Percentiles rank a stretch among this genome's conserved stretches.
phyloP scores from a whole-genome alignment of 2,888 invertebrate species.

The Priocnemis perturbator region DNA sequence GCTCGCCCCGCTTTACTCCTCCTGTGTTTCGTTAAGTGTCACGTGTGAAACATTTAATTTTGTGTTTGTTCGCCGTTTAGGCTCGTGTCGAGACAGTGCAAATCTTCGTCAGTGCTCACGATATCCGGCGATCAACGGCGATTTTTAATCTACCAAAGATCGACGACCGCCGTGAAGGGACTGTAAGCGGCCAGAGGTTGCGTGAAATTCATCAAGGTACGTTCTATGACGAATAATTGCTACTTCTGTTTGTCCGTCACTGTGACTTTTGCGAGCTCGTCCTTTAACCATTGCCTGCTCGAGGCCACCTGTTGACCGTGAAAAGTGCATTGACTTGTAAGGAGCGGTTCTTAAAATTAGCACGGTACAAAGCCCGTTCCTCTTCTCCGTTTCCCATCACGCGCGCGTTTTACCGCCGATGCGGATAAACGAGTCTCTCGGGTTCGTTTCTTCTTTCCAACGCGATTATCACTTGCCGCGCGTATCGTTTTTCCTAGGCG shows the following conservation, averaged over 20 bases:
- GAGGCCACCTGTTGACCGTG: conserved; percentile 8
- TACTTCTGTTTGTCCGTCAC: background rate
- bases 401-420: too few species aligned
- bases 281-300: background rate
- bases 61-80: background rate
- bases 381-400: too few species aligned
- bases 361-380: too few species aligned
- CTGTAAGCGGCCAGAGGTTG: background rate
- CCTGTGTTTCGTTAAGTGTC: conserved; percentile 5
- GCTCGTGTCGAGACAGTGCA: background rate
- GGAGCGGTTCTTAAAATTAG: too few species aligned
- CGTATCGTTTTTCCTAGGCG: too few species aligned
- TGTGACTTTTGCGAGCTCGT: background rate
- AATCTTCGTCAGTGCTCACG: background rate
- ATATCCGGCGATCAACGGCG: background rate
- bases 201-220: conserved; percentile 4
- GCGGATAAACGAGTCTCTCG: too few species aligned
- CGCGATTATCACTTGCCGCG: too few species aligned
- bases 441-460: too few species aligned
- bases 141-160: background rate
- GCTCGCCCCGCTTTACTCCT: background rate
- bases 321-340: conserved; percentile 7
- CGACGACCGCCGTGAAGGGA: background rate
- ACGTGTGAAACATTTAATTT: background rate
- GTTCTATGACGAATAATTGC: background rate